phyloP scores from a whole-genome alignment of 2,888 invertebrate genomes.

The Aelia acuminata region DNA sequence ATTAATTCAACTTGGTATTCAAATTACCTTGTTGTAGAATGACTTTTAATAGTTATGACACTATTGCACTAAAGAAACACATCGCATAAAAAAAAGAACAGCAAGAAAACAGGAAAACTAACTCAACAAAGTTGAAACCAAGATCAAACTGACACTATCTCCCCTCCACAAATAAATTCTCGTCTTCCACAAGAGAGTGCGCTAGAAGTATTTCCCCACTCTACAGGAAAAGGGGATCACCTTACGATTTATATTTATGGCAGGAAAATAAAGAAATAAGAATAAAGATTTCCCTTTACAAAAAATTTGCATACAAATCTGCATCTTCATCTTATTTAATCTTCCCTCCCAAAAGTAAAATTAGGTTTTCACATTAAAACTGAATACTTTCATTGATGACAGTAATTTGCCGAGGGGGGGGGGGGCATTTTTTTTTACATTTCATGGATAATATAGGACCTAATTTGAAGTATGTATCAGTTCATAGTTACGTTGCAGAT shows the following conservation, averaged over 20 bases:
- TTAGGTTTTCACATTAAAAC: background rate
- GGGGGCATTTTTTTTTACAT: no score
- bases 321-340: background rate
- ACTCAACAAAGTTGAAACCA: slow-evolving; percentile 49
- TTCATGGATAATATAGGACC: no score
- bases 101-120: background rate
- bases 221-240: background rate
- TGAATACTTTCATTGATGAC: no score
- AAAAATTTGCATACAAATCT: slow-evolving; percentile 7
- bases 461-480: no score
- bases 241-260: slow-evolving; percentile 11
- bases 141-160: slow-evolving; percentile 54
- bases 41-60: background rate
- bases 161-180: slow-evolving; percentile 46
- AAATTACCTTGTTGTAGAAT: background rate
- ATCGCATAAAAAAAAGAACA: background rate
- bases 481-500: no score
- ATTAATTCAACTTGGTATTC: background rate
- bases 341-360: background rate
- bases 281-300: background rate
- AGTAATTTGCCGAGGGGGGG: no score
- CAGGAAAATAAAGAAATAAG: background rate
- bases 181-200: slow-evolving; percentile 22
- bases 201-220: slow-evolving; percentile 4
- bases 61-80: background rate